Percentiles rank a stretch among this genome's conserved stretches.
phyloP scores from a whole-genome alignment of 2,888 invertebrate species.

The Beris chalybata region DNA sequence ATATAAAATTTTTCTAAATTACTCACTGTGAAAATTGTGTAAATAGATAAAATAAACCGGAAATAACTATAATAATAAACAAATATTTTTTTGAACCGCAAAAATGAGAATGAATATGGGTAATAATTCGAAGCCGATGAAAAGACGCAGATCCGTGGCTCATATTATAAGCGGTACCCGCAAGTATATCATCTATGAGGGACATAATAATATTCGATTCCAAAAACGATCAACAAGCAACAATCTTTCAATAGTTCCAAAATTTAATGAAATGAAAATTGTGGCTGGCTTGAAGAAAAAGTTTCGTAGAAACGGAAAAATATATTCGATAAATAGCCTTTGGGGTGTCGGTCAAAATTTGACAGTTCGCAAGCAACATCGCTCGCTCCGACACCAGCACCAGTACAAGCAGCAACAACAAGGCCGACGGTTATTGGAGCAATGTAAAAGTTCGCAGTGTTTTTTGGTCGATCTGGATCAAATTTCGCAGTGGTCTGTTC shows the following conservation, averaged over 20 bases:
- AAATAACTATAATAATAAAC: not conserved
- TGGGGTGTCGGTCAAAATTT: not conserved
- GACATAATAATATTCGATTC: conserved; percentile 9
- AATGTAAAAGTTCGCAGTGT: conserved; percentile 4
- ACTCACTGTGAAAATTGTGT: conserved; percentile 21
- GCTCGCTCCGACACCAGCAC: not conserved
- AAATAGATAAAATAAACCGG: conserved; percentile 9
- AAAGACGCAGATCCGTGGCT: conserved; percentile 21
- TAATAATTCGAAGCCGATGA: conserved; percentile 14
- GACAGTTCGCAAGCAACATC: conserved; percentile 5
- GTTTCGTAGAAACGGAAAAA: not conserved
- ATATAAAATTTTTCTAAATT: conserved; percentile 24
- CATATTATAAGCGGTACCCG: conserved; percentile 1
- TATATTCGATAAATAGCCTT: too few relatives aligned
- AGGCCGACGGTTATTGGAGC: not conserved
- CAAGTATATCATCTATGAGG: not conserved
- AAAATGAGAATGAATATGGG: conserved; percentile 19
- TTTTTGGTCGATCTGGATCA: not conserved
- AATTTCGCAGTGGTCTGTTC: conserved; percentile 27
- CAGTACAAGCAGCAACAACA: conserved; percentile 1
- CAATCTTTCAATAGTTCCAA: conserved; percentile 5
- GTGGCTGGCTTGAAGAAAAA: conserved; percentile 4
- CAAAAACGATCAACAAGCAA: conserved; percentile 4
- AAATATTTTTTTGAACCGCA: not conserved
- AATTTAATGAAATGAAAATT: conserved; percentile 8